These are phyloP conservation scores for Sciaenops ocellatus DNA, from an alignment of 2,797 vertebrate species.

Conservation along the genomic window DNA sequence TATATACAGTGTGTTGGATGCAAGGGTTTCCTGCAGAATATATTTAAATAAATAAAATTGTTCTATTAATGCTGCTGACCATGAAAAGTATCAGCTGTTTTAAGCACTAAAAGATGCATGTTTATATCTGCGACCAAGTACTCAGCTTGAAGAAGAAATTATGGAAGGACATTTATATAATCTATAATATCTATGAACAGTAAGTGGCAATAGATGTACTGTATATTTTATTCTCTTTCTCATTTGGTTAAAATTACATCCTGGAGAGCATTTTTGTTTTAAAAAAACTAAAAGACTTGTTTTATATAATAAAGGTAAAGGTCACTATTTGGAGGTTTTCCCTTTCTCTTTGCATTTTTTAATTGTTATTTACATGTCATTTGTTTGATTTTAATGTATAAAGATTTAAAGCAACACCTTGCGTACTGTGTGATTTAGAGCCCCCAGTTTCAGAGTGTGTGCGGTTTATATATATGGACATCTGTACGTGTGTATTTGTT, in stretches of 20 bases:
- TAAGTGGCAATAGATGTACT: no score
- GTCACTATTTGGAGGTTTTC: no score
- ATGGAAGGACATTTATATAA: neutral
- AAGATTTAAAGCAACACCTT: no score
- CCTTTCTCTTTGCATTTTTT: no score
- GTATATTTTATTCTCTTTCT: no score
- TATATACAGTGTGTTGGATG: neutral
- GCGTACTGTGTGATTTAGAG: no score
- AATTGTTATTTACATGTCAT: neutral
- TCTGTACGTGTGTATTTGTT: no score
- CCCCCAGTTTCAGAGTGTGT: no score
- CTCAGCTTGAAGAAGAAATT: neutral
- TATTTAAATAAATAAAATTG: constrained; percentile 27
- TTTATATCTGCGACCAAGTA: neutral
- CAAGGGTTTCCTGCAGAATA: neutral
- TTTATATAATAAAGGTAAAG: neutral
- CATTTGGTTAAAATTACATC: no score
- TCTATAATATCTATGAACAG: neutral
- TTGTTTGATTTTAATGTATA: neutral
- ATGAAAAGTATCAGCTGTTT: constrained; percentile 6
- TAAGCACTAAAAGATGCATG: neutral
- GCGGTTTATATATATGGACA: no score
- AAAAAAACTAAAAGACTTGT: neutral
- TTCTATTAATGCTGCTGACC: constrained; percentile 19
- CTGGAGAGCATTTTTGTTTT: no score